phyloP scores from a whole-genome alignment of 2,888 invertebrate species.

The Pristionchus exspectatus region DNA sequence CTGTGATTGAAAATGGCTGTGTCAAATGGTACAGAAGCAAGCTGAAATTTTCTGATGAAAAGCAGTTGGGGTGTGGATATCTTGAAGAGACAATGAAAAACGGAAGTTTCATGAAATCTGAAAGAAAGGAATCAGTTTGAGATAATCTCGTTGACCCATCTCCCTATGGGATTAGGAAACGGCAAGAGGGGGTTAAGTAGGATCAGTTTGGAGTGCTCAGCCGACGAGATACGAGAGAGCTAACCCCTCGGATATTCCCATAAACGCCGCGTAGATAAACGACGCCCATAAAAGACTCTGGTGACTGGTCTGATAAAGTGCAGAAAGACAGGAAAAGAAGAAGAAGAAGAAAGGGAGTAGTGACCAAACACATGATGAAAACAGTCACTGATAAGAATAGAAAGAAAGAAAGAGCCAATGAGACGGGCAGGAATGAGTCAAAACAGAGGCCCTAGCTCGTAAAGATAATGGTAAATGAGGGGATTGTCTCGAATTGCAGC shows the following conservation, averaged over 20 bases:
- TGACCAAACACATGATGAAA: conserved; percentile 8
- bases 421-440: not conserved
- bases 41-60: too few relatives aligned
- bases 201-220: not conserved
- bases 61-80: too few relatives aligned
- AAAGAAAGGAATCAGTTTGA: too few relatives aligned
- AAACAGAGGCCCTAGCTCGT: not conserved
- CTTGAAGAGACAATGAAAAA: too few relatives aligned
- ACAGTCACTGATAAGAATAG: not conserved
- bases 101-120: too few relatives aligned
- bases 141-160: not conserved
- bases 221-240: not conserved
- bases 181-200: not conserved
- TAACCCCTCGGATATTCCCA: not conserved
- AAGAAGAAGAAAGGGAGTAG: not conserved
- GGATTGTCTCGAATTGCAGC: not conserved
- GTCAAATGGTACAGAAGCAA: too few relatives aligned
- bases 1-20: too few relatives aligned
- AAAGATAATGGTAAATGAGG: conserved; percentile 5
- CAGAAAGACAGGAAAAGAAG: not conserved
- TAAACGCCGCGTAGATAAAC: not conserved
- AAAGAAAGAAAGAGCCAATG: not conserved
- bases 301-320: not conserved
- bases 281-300: not conserved
- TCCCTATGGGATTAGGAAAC: not conserved